Base-by-base conservation (phyloP, 2,888 invertebrate genomes). In the Microctonus brassicae region DNA sequence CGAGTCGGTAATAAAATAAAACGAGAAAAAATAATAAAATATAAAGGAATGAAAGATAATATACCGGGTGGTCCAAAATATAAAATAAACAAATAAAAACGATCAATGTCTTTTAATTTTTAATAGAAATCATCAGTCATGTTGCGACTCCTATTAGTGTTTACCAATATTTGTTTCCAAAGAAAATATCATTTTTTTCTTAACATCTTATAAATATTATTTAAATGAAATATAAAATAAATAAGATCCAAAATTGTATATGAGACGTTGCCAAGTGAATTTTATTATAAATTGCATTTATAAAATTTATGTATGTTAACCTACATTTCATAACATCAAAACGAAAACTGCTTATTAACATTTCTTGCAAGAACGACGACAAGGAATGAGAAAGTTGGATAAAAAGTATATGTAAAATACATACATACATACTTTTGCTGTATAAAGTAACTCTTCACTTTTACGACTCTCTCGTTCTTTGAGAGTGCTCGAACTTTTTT, bases 251-350 rank as follows among this genome's bases (percentile, higher is more conserved):
- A 29, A 29, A 17, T 47, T 5, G 17, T 47, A 17, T 5, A 17
- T 17, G 7, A 17, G 17, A 7, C 47, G 17, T 47, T 47, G 47
- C 47, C 47, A 47, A 47, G 47, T 47, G 20, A 47, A 47, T 47
- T 47, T 47, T 17, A 17, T 47, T 4, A 6, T n/a, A 47, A 47
- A 47, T 47, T 17, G 17, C 17, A 47, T 47, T 47, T n/a, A 47
- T 47, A 47, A 47, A 47, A 47, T 47, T 47, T 47, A 47, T 47
- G 17, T 47, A 47, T 17, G 47, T 47, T 47, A 47, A 47, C 47
- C 47, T 47, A 47, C 47, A 47, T 47, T 47, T 47, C 17, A 47
- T 17, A 47, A 17, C 47, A 47, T 47, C 47, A n/a, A 47, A 47
- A 42, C 42, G 42, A 42, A 42, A 47, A 7, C 47, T 17, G 47